phyloP scores from a whole-genome alignment of 2,113 vertebrate genomes.

The Conger conger region DNA sequence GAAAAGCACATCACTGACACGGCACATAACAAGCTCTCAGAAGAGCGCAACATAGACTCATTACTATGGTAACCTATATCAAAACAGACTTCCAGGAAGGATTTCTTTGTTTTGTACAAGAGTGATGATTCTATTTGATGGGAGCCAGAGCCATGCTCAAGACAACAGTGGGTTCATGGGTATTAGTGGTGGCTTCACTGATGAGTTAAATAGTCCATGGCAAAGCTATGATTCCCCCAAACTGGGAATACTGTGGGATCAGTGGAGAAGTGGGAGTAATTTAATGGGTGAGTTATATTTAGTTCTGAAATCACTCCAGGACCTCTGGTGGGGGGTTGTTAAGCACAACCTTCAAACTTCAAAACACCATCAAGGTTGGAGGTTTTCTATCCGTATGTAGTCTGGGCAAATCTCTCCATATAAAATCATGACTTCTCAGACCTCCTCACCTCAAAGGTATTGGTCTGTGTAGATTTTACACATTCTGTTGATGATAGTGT shows the following conservation, averaged over 20 bases:
- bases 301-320: slow-evolving; percentile 52
- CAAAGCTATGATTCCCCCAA: slow-evolving; percentile 38
- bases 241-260: slow-evolving; percentile 60
- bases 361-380: slow-evolving; percentile 43
- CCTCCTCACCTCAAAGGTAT: slow-evolving; percentile 7
- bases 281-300: slow-evolving; percentile 71
- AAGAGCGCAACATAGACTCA: slow-evolving; percentile 92
- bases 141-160: slow-evolving; percentile 77
- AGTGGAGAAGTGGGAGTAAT: slow-evolving; percentile 58
- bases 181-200: slow-evolving; percentile 58
- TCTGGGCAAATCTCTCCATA: slow-evolving; percentile 14
- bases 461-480: slow-evolving; percentile 24
- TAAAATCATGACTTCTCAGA: slow-evolving; percentile 26
- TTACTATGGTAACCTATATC: slow-evolving; percentile 94
- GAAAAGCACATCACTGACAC: slow-evolving; percentile 89
- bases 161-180: slow-evolving; percentile 57
- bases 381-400: slow-evolving; percentile 21
- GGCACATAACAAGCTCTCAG: slow-evolving; percentile 99
- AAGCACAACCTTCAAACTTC: slow-evolving; percentile 53
- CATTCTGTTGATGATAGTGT: slow-evolving; percentile 15
- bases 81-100: slow-evolving; percentile 90
- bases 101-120: slow-evolving; percentile 95
- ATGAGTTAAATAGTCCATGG: slow-evolving; percentile 59
- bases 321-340: slow-evolving; percentile 47
- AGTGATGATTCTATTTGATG: slow-evolving; percentile 95